Evolutionary conservation across 2,888 invertebrate genomes (phyloP).

Genomic region (Nematopogon swammerdamellus): DNA sequence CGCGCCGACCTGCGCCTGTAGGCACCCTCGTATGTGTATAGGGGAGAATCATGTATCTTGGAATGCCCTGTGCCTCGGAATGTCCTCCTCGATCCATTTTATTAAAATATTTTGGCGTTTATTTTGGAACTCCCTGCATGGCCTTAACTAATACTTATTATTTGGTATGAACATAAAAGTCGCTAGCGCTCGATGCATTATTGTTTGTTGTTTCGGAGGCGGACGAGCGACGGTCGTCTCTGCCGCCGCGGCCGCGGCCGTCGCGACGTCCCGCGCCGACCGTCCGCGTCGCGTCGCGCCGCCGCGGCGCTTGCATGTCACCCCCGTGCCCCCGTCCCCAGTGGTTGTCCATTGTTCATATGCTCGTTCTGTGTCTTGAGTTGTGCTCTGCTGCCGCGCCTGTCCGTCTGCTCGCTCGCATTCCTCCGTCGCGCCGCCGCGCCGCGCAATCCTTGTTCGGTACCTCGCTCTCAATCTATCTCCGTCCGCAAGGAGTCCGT

Average conservation of each 20-base stretch:
- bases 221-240: no score
- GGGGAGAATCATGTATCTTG: constrained; percentile 60
- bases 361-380: constrained; percentile 12
- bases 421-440: not conserved
- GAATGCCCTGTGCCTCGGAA: constrained; percentile 61
- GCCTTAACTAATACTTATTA: constrained; percentile 22
- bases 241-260: no score
- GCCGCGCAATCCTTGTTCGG: not conserved
- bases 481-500: no score
- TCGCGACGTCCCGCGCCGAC: no score
- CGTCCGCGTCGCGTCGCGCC: constrained; percentile 15
- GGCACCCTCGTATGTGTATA: constrained; percentile 22
- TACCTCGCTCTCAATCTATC: not conserved
- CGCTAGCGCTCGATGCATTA: constrained; percentile 3
- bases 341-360: constrained; percentile 12
- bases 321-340: constrained; percentile 25
- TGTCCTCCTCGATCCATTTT: constrained; percentile 52
- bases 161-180: not conserved
- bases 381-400: constrained; percentile 50
- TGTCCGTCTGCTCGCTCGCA: constrained; percentile 16
- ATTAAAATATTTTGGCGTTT: constrained; percentile 42
- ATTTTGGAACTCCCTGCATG: constrained; percentile 41
- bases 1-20: constrained; percentile 45
- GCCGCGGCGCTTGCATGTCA: constrained; percentile 43
- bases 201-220: not conserved